Percentiles rank a stretch among this genome's conserved stretches.
Conservation (phyloP, 1,140 invertebrate species). For the Steinernema feltiae region DNA sequence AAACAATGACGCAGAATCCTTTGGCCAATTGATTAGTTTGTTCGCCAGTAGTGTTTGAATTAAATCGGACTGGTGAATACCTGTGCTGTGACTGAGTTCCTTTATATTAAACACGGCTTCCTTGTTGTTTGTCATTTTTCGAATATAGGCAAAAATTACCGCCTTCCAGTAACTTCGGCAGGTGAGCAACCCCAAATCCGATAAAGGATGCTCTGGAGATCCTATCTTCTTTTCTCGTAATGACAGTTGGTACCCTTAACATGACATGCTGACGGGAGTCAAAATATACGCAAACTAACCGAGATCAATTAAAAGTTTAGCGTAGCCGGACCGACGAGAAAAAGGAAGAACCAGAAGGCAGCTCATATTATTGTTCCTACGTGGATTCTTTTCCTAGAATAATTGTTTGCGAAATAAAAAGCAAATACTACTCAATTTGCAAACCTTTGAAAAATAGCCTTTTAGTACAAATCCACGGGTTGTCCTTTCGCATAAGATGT, state of each 20-base stretch:
- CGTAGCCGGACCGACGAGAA: conserved; percentile 61
- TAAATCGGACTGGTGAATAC: background rate
- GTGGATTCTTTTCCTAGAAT: conserved; percentile 90
- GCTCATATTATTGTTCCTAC: conserved; percentile 89
- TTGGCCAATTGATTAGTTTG: background rate
- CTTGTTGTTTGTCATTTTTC: background rate
- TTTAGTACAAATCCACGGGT: conserved; percentile 78
- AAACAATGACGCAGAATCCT: background rate
- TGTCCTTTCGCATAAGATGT: conserved; percentile 89
- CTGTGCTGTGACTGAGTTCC: background rate
- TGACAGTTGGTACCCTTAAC: conserved; percentile 85
- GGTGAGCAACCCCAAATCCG: conserved; percentile 90
- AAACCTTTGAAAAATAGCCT: conserved; percentile 95
- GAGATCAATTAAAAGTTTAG: conserved; percentile 62
- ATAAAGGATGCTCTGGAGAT: conserved; percentile 93
- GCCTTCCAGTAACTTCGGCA: conserved; percentile 98
- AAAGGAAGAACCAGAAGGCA: conserved; percentile 62
- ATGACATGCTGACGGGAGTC: background rate
- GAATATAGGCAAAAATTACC: conserved; percentile 63
- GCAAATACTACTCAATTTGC: too few relatives aligned
- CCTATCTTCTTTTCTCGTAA: conserved; percentile 93
- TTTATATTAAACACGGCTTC: background rate
- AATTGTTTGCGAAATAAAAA: too few relatives aligned
- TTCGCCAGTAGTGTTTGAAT: background rate
- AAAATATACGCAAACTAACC: conserved; percentile 57